phyloP scores from a whole-genome alignment of 2,888 invertebrate species.

The Cataglyphis albicans region DNA sequence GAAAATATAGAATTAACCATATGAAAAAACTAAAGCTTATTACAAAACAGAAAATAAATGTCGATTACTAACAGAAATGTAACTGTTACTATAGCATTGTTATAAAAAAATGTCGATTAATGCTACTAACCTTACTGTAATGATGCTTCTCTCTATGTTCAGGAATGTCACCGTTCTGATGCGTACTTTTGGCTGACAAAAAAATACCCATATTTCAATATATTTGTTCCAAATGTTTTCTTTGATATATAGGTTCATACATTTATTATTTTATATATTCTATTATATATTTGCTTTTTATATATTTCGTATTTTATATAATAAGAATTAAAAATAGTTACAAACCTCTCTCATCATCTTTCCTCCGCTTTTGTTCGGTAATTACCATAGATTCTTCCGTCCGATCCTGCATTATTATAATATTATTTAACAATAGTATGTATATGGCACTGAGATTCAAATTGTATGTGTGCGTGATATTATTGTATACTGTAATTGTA shows the following conservation, averaged over 20 bases:
- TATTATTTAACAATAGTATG: slow-evolving; percentile 24
- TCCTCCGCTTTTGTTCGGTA: slow-evolving; percentile 92
- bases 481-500: background rate
- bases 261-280: background rate
- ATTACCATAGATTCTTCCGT: slow-evolving; percentile 89
- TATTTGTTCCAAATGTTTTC: background rate
- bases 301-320: background rate
- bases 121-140: slow-evolving; percentile 90
- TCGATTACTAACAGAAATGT: background rate
- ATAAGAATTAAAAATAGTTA: slow-evolving; percentile 11
- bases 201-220: slow-evolving; percentile 22
- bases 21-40: background rate
- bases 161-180: slow-evolving; percentile 92
- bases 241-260: background rate
- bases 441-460: background rate
- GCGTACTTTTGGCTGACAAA: slow-evolving; percentile 88
- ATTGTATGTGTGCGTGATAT: slow-evolving; percentile 28
- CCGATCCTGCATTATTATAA: slow-evolving; percentile 88
- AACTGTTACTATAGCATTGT: slow-evolving; percentile 15
- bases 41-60: background rate
- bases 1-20: background rate
- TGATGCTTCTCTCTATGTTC: slow-evolving; percentile 92
- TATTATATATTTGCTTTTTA: no score
- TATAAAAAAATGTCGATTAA: slow-evolving; percentile 25
- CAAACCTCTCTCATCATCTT: slow-evolving; percentile 92